Evolutionary conservation across 1,140 invertebrate genomes (phyloP), one percentile per base, ranked within the genome.

Genomic region (Ceratina australensis): DNA sequence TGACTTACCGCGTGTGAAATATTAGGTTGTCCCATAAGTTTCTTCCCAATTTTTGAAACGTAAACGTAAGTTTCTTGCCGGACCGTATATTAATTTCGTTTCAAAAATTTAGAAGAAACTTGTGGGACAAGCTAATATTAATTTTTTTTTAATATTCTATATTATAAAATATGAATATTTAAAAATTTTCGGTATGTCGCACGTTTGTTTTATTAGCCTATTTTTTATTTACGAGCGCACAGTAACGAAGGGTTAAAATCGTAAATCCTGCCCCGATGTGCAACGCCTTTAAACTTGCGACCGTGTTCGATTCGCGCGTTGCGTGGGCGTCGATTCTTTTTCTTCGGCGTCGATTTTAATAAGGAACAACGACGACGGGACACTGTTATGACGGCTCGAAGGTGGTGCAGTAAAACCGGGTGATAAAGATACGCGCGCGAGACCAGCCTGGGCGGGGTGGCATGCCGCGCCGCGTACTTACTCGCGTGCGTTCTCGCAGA

Each of bases 361-460:
- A 85, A 85, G 74, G 66, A 84, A 85, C 61, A 68, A 78, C 60
- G 67, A 72, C 67, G 54, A 83, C 81, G 75, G 83, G 83, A 85
- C 82, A 75, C 75, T 50, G 75, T 85, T 85, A 85, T 84, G 83
- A 85, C 82, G 78, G 67, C 78, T 81, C 74, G 79, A 72, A 81
- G 82, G 79, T 81, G 75, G 71, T 71, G 82, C 82, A 71, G 74
- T 85, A 85, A 85, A 85, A 85, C 75, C 82, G 24, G 72, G 82
- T 76, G 83, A 85, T 85, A 85, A 84, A 85, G 83, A 85, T 85
- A 85, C 75, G 66, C 50, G 59, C 42, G 49, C 49, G 49, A 16
- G 28, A 50, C 50, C 47, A n/a, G 42, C 22, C 18, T 57, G 72
- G 68, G 42, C 63, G 72, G 72, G 63, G 61, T 68, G 42, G 52